Conservation (phyloP, 2,797 vertebrate genomes). For the Tragopan temminckii region DNA sequence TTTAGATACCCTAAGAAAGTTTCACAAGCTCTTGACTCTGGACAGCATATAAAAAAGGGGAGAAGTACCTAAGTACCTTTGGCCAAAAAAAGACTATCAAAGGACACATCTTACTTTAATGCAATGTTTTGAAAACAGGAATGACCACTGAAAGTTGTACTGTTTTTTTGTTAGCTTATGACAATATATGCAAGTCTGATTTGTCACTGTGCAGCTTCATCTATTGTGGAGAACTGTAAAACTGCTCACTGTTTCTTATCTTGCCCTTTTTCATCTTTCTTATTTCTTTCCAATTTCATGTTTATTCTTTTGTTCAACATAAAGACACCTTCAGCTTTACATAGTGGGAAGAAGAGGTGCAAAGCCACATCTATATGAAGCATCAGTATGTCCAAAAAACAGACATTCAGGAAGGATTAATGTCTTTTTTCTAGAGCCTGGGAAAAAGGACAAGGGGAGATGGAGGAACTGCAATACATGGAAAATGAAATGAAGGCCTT, state of each 20-base stretch:
- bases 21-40: neutral
- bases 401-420: neutral
- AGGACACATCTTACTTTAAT: conserved; percentile 1
- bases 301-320: neutral
- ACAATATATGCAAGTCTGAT: conserved; percentile 9
- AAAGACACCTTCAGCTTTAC: conserved; percentile 12
- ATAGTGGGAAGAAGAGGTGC: neutral
- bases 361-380: neutral
- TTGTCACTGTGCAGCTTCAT: neutral
- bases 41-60: neutral
- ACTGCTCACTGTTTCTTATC: neutral
- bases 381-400: neutral
- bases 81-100: neutral
- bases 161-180: conserved; percentile 19
- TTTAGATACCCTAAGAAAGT: neutral
- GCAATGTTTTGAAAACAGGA: neutral
- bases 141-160: conserved; percentile 4
- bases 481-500: neutral
- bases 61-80: neutral
- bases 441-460: neutral
- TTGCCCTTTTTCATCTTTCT: conserved; percentile 3
- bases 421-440: neutral
- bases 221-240: neutral
- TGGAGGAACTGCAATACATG: neutral
- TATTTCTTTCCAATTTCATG: conserved; percentile 9